Evolutionary conservation across 2,113 vertebrate species (phyloP).

Genomic region (Nesogale talazaci): DNA sequence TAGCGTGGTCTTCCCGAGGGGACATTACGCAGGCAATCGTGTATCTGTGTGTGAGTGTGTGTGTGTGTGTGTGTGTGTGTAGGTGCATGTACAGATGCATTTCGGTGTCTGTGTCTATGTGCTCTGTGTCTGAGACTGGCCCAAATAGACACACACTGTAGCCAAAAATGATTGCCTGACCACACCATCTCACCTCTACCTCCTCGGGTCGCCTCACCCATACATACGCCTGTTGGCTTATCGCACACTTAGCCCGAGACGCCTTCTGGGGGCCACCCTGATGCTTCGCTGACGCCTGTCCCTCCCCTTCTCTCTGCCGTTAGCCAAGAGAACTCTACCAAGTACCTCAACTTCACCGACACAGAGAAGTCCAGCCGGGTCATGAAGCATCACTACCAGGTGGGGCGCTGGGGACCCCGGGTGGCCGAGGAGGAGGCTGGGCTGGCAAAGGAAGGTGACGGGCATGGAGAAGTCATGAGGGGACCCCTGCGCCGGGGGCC

Average conservation of each 20-base stretch:
- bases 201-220: not conserved
- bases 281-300: not conserved
- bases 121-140: not conserved
- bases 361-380: conserved; percentile 79
- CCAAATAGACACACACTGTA: not conserved
- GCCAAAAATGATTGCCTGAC: not conserved
- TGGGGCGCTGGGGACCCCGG: conserved; percentile 61
- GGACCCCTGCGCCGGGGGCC: not conserved
- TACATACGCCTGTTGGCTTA: not conserved
- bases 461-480: not conserved
- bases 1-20: not conserved
- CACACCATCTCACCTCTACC: too few relatives aligned
- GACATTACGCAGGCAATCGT: not conserved
- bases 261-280: not conserved
- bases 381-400: conserved; percentile 85
- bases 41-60: not conserved
- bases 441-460: not conserved
- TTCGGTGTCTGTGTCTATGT: not conserved
- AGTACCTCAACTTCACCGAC: conserved; percentile 87
- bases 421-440: not conserved
- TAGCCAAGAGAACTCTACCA: conserved; percentile 85
- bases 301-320: conserved; percentile 1
- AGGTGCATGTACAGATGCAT: too few relatives aligned
- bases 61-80: too few relatives aligned
- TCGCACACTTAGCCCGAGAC: not conserved